Evolutionary conservation across 2,113 vertebrate genomes (phyloP), one percentile per base, ranked within the genome.

Genomic region (Melanerpes formicivorus): DNA sequence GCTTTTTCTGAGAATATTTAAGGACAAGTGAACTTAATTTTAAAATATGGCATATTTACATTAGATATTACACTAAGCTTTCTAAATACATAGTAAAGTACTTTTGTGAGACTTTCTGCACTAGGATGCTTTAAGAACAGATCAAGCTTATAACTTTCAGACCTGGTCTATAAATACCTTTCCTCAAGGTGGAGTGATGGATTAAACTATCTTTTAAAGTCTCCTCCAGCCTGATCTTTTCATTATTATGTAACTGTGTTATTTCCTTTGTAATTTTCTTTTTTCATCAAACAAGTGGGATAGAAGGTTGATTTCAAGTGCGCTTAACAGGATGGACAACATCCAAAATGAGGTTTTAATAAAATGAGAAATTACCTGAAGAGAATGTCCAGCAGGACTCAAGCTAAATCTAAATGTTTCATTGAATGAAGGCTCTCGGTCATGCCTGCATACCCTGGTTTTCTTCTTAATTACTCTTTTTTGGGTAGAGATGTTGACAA

Each of bases 401-500:
- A 99, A 97, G 62, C 98, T 99, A 97, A 99, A 99, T 93, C 99
- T 97, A 96, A 99, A 99, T 1, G 99, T 99, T 97, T 99, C 99
- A n/a, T 99, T 99, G 95, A 99, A 99, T 0, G 99, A 99, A 73
- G 99, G 99, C 72, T 99, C 99, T 93, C 99, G 97, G 96, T 99
- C 99, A 82, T 99, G 99, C 66, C 99, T 98, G 94, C 99, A 99
- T 56, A 99, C 98, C 96, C 99, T 98, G n/a, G 99, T 99, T 97
- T 99, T 99, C 97, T 99, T 99, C 98, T 99, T 99, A 88, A 99
- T 99, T 90, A 99, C 98, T 95, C 98, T 98, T 96, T 99, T 99
- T 89, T 99, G 99, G 17, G 98, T 99, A 80, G 99, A 98, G 77
- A 99, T 98, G 81, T 99, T 99, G 85, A 99, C 98, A 95, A 99